Conservation (phyloP, 2,797 vertebrate species). For the Calcarius lapponicus region DNA sequence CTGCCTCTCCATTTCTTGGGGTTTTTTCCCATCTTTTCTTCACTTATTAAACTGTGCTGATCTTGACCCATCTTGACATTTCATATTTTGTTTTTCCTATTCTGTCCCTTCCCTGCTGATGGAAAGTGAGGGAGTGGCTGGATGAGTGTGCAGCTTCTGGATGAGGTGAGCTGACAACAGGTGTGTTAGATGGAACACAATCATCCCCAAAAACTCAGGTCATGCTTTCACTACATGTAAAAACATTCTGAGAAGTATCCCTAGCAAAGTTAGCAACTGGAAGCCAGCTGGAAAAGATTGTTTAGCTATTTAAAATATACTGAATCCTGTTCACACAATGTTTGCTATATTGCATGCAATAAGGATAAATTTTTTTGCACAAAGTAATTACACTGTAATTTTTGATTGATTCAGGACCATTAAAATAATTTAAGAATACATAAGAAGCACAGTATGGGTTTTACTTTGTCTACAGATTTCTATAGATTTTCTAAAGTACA, state of each 20-base stretch:
- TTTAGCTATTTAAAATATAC: neutral
- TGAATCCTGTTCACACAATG: neutral
- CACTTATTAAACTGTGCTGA: neutral
- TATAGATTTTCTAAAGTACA: neutral
- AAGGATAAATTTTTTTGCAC: neutral
- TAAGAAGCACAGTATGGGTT: neutral
- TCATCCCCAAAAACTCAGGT: neutral
- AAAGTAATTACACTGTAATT: neutral
- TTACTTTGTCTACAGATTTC: neutral
- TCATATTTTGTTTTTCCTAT: neutral
- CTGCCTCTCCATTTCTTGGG: neutral
- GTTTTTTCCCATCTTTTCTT: neutral
- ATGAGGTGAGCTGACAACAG: neutral
- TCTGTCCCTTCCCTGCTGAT: neutral
- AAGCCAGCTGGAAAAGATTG: neutral
- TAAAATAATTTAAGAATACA: neutral
- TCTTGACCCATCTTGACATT: neutral
- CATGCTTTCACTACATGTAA: neutral
- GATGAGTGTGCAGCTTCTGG: neutral
- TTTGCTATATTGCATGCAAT: neutral
- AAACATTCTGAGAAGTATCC: neutral
- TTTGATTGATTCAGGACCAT: neutral
- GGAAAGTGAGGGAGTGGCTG: neutral
- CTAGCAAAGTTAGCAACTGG: neutral
- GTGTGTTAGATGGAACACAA: neutral